A percentile compares a stretch with the other conserved stretches of the same genome.
These are phyloP conservation scores for Sinohyriopsis cumingii DNA, from an alignment of 2,888 invertebrate species.

Conservation along the genomic window DNA sequence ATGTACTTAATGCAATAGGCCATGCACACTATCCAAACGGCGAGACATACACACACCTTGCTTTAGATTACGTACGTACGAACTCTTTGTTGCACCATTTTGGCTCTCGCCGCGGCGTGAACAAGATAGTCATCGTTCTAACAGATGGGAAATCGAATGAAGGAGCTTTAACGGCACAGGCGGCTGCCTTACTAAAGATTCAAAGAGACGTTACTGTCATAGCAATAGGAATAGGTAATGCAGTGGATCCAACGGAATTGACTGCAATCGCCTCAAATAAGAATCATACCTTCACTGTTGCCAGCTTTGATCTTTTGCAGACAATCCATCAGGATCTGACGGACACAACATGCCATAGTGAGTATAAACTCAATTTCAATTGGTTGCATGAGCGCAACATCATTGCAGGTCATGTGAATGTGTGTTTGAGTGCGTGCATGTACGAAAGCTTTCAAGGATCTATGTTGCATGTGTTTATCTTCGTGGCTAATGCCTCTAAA, in stretches of 20 bases:
- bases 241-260: conserved; percentile 45
- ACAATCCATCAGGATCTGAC: conserved; percentile 44
- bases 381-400: too few relatives aligned
- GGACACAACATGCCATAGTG: conserved; percentile 33
- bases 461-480: too few relatives aligned
- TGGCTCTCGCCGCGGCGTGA: conserved; percentile 21
- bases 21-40: conserved; percentile 8
- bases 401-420: too few relatives aligned
- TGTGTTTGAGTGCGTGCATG: too few relatives aligned
- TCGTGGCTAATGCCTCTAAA: too few relatives aligned
- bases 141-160: conserved; percentile 35
- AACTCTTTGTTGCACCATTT: background rate
- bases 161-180: background rate
- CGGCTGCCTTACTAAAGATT: conserved; percentile 2
- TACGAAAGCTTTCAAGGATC: too few relatives aligned
- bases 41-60: conserved; percentile 27
- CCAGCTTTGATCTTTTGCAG: conserved; percentile 41
- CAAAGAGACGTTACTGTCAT: conserved; percentile 32
- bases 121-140: conserved; percentile 36
- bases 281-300: conserved; percentile 41
- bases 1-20: too few relatives aligned
- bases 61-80: conserved; percentile 2
- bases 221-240: conserved; percentile 53
- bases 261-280: conserved; percentile 40
- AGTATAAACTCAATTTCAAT: background rate